Percentiles rank a stretch among this genome's conserved stretches.
These are phyloP conservation scores for Oxyruncus cristatus DNA, from an alignment of 2,113 vertebrate genomes.

Conservation along the genomic window DNA sequence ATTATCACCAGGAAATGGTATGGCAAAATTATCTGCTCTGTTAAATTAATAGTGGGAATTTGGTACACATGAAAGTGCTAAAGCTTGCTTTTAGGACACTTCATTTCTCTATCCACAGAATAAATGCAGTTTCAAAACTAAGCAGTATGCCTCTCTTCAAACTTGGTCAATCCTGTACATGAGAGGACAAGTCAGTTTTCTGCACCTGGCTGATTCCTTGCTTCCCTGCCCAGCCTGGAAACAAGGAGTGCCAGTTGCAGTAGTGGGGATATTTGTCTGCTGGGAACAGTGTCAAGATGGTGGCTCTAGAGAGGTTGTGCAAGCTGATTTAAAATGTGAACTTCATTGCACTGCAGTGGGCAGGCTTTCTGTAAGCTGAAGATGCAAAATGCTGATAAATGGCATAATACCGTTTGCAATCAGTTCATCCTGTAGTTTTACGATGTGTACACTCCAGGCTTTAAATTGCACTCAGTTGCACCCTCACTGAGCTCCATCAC, in stretches of 20 bases:
- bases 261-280: not conserved
- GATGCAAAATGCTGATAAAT: not conserved
- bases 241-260: not conserved
- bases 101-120: not conserved
- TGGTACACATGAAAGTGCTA: not conserved
- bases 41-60: not conserved
- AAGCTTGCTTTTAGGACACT: not conserved
- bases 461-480: not conserved
- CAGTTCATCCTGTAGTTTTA: not conserved
- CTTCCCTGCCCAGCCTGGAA: not conserved
- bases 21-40: not conserved
- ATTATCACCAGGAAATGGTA: not conserved
- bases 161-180: not conserved
- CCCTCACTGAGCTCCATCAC: not conserved
- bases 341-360: not conserved
- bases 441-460: fast-evolving
- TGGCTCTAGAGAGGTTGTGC: not conserved
- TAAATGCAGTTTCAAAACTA: not conserved
- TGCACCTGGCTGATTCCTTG: not conserved
- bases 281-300: not conserved
- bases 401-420: not conserved
- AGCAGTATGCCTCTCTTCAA: not conserved
- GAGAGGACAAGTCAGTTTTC: not conserved
- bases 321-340: not conserved
- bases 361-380: not conserved